Evolutionary conservation across 2,888 invertebrate genomes (phyloP), one percentile per base, ranked within the genome.

Genomic region (Capitulum mitella): DNA sequence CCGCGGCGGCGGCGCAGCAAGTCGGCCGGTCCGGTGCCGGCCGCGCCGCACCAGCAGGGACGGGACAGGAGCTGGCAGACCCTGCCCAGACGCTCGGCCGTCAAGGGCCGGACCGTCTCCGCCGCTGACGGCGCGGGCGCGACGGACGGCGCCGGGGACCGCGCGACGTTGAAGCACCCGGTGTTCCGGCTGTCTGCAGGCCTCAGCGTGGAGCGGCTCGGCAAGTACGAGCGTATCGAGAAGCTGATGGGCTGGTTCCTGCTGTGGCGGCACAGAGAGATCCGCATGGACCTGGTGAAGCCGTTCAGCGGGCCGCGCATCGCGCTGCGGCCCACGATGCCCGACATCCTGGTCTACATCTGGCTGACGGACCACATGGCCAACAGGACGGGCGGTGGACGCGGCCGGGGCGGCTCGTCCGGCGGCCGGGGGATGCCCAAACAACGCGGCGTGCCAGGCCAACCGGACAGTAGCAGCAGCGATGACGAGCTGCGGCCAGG

Each of bases 231-330:
- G 10, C 40, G 37, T 6, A 26, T 70, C 6, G 70, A 70, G 70
- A 70, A 70, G 70, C 70, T 70, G 70, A 14, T 70, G 70, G 70
- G 19, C 40, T 70, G 70, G 70, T 70, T 70, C 26, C 37, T 70
- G 26, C 22, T 70, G 40, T 70, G 70, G 70, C 70, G 70, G 22
- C 26, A 40, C 26, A 22, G 26, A 1, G 40, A 37, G 70, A 70
- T 70, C 19, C 70, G 70, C 37, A 70, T 70, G 70, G 70, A 70
- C 70, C 70, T 70, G 37, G 70, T 70, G 70, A 70, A 70, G 37
- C 40, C 70, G 37, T 70, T 70, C 70, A 70, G 70, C 70, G 70
- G 70, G 10, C 70, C 70, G 12, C 70, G 40, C 40, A 40, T 70
- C 26, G 70, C 70, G 37, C 37, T 70, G 70, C 70, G 70, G 26